Evolutionary conservation across 2,113 vertebrate genomes (phyloP).

Genomic region (Nesoenas mayeri): DNA sequence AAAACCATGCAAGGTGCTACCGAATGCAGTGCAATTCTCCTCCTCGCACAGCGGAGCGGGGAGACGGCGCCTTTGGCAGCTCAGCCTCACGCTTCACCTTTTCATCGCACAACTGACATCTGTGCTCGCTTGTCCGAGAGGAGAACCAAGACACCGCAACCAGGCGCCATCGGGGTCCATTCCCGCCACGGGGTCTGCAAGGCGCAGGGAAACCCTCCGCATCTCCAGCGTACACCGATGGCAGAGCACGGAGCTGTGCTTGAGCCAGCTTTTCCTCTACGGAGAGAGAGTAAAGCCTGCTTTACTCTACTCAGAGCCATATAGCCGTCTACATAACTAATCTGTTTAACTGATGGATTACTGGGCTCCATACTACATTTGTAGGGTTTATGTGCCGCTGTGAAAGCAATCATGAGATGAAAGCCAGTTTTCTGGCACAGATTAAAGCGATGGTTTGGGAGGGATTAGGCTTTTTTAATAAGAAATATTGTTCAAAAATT

Average conservation of each 20-base stretch:
- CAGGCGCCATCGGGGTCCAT: not conserved
- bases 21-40: not conserved
- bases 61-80: not conserved
- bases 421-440: constrained; percentile 16
- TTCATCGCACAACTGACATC: not conserved
- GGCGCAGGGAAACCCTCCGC: not conserved
- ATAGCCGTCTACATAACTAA: not conserved
- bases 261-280: not conserved
- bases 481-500: not conserved
- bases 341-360: constrained; percentile 51
- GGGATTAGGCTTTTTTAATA: not conserved
- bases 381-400: not conserved
- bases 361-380: not conserved
- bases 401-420: constrained; percentile 14
- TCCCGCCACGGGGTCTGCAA: accelerated
- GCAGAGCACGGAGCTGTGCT: not conserved
- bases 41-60: not conserved
- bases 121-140: not conserved
- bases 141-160: not conserved
- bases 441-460: not conserved
- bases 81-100: not conserved
- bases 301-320: not conserved
- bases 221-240: not conserved
- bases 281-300: not conserved
- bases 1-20: not conserved